phyloP scores from a whole-genome alignment of 2,888 invertebrate genomes.

The Cryptops parisi region DNA sequence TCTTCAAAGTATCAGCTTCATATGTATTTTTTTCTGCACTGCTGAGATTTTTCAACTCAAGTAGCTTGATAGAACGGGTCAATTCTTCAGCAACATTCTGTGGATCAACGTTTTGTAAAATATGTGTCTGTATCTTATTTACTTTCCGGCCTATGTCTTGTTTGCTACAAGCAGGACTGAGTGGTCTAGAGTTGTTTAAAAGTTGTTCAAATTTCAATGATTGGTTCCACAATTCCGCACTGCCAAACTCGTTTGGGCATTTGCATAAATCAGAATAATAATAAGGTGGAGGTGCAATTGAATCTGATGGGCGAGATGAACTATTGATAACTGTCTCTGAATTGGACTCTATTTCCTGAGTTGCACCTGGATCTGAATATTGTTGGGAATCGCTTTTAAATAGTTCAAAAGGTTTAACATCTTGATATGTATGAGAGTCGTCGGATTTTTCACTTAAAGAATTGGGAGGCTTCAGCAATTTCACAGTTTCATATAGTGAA shows the following conservation, averaged over 20 bases:
- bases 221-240: no score
- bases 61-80: conserved; percentile 15
- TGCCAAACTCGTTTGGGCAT: no score
- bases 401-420: no score
- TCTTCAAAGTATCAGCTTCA: conserved; percentile 36
- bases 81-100: conserved; percentile 14
- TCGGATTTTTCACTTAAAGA: no score
- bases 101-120: neutral
- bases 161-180: conserved; percentile 17
- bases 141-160: conserved; percentile 23
- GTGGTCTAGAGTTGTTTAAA: conserved; percentile 19
- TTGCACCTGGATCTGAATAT: neutral
- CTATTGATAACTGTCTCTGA: neutral
- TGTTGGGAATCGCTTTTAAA: no score
- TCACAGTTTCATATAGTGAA: conserved; percentile 13
- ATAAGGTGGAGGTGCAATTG: conserved; percentile 46
- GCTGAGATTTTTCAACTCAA: conserved; percentile 19
- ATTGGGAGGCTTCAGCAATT: no score
- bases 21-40: conserved; percentile 58
- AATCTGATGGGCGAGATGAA: neutral
- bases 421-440: no score
- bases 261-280: conserved; percentile 62
- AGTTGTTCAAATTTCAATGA: conserved; percentile 15
- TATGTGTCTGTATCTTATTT: conserved; percentile 19
- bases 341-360: neutral